phyloP scores from a whole-genome alignment of 2,797 vertebrate genomes.

The Peromyscus eremicus region DNA sequence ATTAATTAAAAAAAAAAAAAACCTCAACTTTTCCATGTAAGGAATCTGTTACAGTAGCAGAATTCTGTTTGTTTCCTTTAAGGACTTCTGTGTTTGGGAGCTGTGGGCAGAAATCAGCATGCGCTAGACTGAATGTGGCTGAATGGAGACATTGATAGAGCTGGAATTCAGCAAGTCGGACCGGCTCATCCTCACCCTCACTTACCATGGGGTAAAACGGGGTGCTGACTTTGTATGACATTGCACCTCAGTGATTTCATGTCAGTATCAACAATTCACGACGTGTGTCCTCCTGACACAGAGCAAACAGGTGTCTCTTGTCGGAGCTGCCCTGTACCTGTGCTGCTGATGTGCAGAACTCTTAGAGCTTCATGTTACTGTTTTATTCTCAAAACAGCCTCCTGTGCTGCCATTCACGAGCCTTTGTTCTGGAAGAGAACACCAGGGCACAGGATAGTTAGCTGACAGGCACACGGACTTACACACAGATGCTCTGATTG shows the following conservation, averaged over 20 bases:
- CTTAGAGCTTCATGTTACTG: background rate
- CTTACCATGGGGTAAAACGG: background rate
- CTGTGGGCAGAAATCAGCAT: background rate
- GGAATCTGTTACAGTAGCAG: background rate
- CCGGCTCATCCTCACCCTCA: background rate
- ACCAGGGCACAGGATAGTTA: background rate
- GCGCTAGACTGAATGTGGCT: background rate
- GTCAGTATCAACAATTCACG: background rate
- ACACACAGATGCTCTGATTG: background rate
- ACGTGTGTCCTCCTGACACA: background rate
- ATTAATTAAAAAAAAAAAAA: background rate
- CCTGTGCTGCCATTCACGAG: background rate
- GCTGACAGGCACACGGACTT: background rate
- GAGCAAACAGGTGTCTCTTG: background rate
- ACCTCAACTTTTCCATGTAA: background rate
- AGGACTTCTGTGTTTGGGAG: constrained; percentile 33
- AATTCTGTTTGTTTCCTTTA: constrained; percentile 21
- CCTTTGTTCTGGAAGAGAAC: background rate
- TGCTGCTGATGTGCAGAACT: background rate
- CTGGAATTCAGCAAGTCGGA: background rate
- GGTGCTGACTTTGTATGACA: background rate
- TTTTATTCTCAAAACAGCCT: constrained; percentile 40
- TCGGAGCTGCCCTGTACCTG: background rate
- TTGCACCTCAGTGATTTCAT: background rate
- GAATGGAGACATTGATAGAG: background rate